Evolutionary conservation across 2,888 invertebrate genomes (phyloP).

Genomic region (Hipparchia semele): DNA sequence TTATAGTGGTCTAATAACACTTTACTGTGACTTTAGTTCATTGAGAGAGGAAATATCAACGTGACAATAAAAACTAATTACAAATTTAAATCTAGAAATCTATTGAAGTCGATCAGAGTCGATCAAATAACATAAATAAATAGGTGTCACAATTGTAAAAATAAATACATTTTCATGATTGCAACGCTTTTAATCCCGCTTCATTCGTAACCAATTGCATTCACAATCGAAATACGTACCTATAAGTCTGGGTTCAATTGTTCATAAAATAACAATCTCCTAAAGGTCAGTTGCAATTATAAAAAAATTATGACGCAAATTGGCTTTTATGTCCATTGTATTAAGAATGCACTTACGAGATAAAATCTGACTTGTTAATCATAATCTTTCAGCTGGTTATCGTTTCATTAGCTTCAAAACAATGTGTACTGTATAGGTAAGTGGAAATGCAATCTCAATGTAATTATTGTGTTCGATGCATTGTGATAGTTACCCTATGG

Average conservation of each 20-base stretch:
- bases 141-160: not conserved
- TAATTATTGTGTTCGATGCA: not conserved
- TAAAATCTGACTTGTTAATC: conserved; percentile 20
- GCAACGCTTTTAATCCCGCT: conserved; percentile 12
- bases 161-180: conserved; percentile 1
- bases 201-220: conserved; percentile 26
- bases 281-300: conserved; percentile 33
- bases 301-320: conserved; percentile 18
- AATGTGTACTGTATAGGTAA: conserved; percentile 2
- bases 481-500: not conserved
- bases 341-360: conserved; percentile 21
- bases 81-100: conserved; percentile 9
- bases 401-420: conserved; percentile 10
- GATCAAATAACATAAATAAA: conserved; percentile 4
- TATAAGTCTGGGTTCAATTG: not conserved
- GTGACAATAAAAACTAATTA: conserved; percentile 4
- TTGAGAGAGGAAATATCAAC: not conserved
- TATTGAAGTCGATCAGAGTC: not conserved
- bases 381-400: conserved; percentile 21
- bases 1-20: too few species aligned
- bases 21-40: too few species aligned
- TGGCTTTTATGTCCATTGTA: conserved; percentile 22
- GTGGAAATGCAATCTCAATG: not conserved
- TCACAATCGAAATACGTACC: conserved; percentile 18
- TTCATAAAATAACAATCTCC: conserved; percentile 32